Conservation (phyloP, 2,797 vertebrate genomes). For the Limnodromus scolopaceus region DNA sequence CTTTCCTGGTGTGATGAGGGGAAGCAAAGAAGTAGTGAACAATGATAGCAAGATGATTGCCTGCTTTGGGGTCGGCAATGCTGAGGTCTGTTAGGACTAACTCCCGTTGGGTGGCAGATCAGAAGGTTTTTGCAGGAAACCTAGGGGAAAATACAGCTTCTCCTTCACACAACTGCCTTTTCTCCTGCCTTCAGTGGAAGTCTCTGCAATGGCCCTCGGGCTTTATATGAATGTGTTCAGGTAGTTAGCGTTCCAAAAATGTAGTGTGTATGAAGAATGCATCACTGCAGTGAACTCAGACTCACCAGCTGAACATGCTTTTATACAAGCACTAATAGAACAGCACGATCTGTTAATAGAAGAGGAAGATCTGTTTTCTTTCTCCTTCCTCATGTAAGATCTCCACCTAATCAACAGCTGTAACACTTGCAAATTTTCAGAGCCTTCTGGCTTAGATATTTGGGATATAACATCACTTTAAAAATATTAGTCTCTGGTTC, state of each 20-base stretch:
- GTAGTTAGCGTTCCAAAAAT: background rate
- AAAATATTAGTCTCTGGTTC: constrained; percentile 7
- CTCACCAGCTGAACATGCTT: background rate
- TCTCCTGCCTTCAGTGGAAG: background rate
- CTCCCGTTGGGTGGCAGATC: background rate
- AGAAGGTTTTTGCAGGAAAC: background rate
- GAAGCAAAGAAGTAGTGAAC: background rate
- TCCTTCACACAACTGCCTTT: background rate
- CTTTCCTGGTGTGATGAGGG: background rate
- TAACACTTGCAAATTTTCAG: constrained; percentile 14
- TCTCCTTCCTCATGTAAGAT: background rate
- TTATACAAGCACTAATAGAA: background rate
- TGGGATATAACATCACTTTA: constrained; percentile 6
- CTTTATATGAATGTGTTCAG: background rate
- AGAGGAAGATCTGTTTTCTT: constrained; percentile 8
- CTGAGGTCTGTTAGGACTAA: background rate
- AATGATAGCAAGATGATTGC: background rate
- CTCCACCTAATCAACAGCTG: constrained; percentile 4
- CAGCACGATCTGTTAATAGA: background rate
- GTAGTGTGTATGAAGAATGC: background rate
- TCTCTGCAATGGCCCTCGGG: background rate
- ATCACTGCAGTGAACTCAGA: background rate
- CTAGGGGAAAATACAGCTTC: background rate
- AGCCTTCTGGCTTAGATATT: background rate
- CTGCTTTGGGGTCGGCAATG: background rate